Base-by-base conservation (phyloP, 2,888 invertebrate species). In the Thysanoteuthis rhombus region DNA sequence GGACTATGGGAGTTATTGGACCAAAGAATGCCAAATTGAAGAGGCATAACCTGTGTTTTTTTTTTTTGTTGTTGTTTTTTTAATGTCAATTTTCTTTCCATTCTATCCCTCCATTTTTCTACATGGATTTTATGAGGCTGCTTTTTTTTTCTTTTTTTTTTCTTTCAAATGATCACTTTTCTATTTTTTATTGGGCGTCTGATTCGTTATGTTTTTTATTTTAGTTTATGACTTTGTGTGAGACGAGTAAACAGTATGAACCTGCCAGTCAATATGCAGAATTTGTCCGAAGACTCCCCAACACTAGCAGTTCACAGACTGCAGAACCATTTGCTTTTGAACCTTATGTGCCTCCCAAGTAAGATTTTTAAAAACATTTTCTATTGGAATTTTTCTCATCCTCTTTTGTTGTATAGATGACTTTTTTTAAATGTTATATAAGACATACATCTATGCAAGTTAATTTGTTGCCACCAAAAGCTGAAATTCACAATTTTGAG, bases 181-280 rank as follows among this genome's bases (percentile, higher is more conserved):
- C n/a, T n/a, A 32, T 8, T 75, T 8, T n/a, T 32, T n/a, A n/a
- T 10, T 36, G 6, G 12, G 16, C 12, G 16, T n/a, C 16, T 75
- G 2, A 8, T 16, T 36, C 16, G n/a, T n/a, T n/a, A n/a, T n/a
- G n/a, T 75, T n/a, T 75, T 12, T 19, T 19, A 90, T 40, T 32
- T 16, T 96, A 97, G 97, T 97, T 97, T 95, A 97, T 97, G 95
- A 97, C 97, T 0, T 96, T 97, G 94, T 97, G 97, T 95, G 97
- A 97, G 94, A 97, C 97, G 94, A 97, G 97, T 94, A 96, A 97
- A 93, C 96, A 96, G 89, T 98, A 97, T 95, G 97, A 97, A 94
- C 97, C 97, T n/a, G 97, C 98, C 90, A 96, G 97, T 90, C 97
- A 97, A 95, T 97, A 97, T 96, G 97, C 97, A 95, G 97, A 97